These are phyloP conservation scores for Tylochromis polylepis DNA, from an alignment of 2,113 vertebrate species.

Conservation along the genomic window DNA sequence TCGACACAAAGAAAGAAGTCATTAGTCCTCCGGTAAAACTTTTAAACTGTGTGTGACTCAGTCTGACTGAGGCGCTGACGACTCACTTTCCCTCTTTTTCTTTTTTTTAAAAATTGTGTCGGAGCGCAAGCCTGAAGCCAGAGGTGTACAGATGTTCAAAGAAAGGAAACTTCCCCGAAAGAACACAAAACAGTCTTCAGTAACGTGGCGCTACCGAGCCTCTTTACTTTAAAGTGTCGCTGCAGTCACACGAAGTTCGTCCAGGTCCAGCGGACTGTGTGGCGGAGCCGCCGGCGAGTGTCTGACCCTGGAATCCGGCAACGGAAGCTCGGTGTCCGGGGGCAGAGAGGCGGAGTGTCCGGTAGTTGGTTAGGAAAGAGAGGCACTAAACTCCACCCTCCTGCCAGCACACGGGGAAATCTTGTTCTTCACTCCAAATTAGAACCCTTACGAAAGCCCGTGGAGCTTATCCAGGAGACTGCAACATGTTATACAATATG, in stretches of 20 bases:
- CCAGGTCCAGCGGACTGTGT: background rate
- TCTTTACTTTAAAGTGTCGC: background rate
- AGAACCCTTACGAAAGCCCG: background rate
- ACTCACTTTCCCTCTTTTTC: slow-evolving; percentile 4
- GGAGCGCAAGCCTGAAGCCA: background rate
- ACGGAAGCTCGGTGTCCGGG: slow-evolving; percentile 50
- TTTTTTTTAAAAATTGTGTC: background rate
- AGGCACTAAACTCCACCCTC: slow-evolving; percentile 41
- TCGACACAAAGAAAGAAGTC: background rate
- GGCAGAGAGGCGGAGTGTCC: slow-evolving; percentile 62
- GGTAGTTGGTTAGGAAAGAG: slow-evolving; percentile 26
- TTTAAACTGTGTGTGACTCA: slow-evolving; percentile 32
- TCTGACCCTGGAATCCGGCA: slow-evolving; percentile 27
- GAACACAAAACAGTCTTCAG: background rate
- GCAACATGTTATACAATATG: background rate
- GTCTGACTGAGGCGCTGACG: slow-evolving; percentile 25
- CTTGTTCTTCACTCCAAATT: background rate
- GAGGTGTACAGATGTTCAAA: background rate
- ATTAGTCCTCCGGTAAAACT: background rate
- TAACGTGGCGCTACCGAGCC: background rate
- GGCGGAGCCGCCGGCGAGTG: background rate
- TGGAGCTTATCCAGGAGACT: background rate
- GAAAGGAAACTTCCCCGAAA: background rate
- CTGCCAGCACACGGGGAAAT: background rate
- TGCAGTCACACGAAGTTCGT: background rate